Evolutionary conservation across 2,797 vertebrate species (phyloP), one percentile per base, ranked within the genome.

Genomic region (Gymnopithys bicolor): DNA sequence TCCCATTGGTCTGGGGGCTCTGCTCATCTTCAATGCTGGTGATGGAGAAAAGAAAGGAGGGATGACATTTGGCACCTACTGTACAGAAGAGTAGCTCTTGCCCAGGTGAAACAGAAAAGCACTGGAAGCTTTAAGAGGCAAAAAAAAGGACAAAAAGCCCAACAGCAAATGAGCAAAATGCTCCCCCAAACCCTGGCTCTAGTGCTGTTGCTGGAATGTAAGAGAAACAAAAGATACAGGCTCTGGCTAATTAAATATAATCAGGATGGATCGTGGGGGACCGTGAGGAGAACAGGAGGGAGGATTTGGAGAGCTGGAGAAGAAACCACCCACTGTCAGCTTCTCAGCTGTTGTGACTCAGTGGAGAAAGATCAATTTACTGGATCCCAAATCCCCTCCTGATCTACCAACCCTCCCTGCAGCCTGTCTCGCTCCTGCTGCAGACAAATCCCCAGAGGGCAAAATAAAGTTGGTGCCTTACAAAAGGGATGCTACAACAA

Each of bases 1-100:
- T 98, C 97, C 98, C 97, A 98, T 81, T 96, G 94, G 91, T 97
- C 95, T 97, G 97, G 98, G 86, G 94, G 89, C 85, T 83, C 88
- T 96, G 94, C 94, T 94, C 84, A 63, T 91, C 89, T 93, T 95
- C 94, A 93, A 90, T 97, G 96, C 97, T 97, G 97, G 95, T 97
- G 97, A 96, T 88, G 86, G 91, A 94, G 77, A 96, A 95, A 92
- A 92, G 88, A 94, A 95, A 94, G 77, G 66, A 87, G 35, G 73
- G 53, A 90, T 93, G 84, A 9, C 35, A 62, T 87, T 90, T 90
- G 96, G 93, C 89, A 86, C 91, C 68, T 84, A 59, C 37, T 78
- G 85, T 92, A 82, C 6, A 74, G 66, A 60, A 81, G 73, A 74
- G 60, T 37, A 39, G 25, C 35, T 92, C 76, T 74, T 69, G 73